A percentile compares a stretch with the other conserved stretches of the same genome.
phyloP scores from a whole-genome alignment of 2,888 invertebrate genomes.

The Nemapogon koenigi region DNA sequence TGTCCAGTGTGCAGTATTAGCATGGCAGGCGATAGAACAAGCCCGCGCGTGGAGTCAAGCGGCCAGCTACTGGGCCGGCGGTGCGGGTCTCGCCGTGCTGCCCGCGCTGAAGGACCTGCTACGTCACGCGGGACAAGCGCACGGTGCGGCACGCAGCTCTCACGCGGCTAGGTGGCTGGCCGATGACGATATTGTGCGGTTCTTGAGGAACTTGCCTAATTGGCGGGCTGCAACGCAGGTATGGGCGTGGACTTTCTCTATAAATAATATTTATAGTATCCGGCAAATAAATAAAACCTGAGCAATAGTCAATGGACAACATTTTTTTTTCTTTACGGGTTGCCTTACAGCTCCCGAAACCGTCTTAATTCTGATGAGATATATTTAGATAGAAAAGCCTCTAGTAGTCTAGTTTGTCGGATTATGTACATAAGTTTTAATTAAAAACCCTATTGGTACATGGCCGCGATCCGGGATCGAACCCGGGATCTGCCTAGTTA shows the following conservation, averaged over 20 bases:
- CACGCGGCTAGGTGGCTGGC: conserved; percentile 73
- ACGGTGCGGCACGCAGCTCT: conserved; percentile 19
- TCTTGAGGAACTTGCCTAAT: conserved; percentile 75
- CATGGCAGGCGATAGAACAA: conserved; percentile 24
- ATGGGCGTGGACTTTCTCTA: too few species aligned
- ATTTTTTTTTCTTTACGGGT: too few species aligned
- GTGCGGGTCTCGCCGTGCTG: conserved; percentile 24
- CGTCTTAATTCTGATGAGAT: too few species aligned
- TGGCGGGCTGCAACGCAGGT: conserved; percentile 33
- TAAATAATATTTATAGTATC: too few species aligned
- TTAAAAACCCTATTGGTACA: too few species aligned
- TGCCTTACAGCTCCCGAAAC: not conserved
- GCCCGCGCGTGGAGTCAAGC: conserved; percentile 25
- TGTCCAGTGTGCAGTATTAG: conserved; percentile 24
- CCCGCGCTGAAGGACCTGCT: conserved; percentile 26
- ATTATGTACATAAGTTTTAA: too few species aligned
- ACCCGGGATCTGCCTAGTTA: too few species aligned
- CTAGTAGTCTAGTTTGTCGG: too few species aligned
- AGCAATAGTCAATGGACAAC: too few species aligned
- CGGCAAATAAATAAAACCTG: too few species aligned
- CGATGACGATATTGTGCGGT: conserved; percentile 93
- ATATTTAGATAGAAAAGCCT: too few species aligned
- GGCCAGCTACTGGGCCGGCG: conserved; percentile 26
- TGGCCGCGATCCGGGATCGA: too few species aligned
- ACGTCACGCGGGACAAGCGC: conserved; percentile 23